phyloP scores from a whole-genome alignment of 2,113 vertebrate species.

The Mormyrus lacerda region DNA sequence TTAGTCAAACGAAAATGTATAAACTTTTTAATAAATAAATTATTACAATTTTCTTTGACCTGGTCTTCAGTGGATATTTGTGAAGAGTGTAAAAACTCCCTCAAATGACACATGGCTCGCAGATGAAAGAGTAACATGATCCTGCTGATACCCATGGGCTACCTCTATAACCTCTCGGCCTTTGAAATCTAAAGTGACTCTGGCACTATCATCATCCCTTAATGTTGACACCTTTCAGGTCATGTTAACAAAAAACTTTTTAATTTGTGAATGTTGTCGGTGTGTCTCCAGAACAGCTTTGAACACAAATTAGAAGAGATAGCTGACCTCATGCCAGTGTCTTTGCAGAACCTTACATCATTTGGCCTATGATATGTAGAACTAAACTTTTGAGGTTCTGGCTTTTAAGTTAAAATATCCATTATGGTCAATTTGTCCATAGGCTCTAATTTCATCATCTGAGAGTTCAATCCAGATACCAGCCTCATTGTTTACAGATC shows the following conservation, averaged over 20 bases:
- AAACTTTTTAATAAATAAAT: not conserved
- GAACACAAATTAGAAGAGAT: not conserved
- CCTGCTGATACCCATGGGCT: not conserved
- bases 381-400: not conserved
- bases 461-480: not conserved
- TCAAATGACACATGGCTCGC: not conserved
- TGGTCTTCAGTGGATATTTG: not conserved
- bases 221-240: conserved; percentile 1
- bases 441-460: not conserved
- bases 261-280: not conserved
- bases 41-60: not conserved
- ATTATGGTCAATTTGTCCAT: not conserved
- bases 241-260: not conserved
- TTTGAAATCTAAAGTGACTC: not conserved
- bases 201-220: not conserved
- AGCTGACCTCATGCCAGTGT: not conserved
- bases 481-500: not conserved
- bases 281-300: not conserved
- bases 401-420: not conserved
- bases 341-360: not conserved
- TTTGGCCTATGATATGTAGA: not conserved
- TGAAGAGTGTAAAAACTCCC: not conserved
- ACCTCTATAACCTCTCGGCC: too few relatives aligned
- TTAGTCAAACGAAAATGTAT: not conserved
- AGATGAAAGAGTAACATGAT: not conserved